Conservation (phyloP, 2,888 invertebrate genomes). For the Eupsilia transversa region DNA sequence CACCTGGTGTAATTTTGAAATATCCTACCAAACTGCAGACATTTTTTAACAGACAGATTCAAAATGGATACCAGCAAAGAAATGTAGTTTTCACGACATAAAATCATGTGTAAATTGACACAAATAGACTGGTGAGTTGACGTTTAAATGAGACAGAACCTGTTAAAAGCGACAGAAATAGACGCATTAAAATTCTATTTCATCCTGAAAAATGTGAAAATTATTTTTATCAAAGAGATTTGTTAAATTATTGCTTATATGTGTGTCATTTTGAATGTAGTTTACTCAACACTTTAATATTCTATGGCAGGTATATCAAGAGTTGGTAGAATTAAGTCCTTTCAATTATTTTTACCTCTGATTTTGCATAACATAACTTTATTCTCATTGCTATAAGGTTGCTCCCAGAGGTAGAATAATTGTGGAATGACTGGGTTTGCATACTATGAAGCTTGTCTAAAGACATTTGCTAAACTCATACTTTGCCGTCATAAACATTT, state of each 20-base stretch:
- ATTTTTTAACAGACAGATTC: slow-evolving; percentile 15
- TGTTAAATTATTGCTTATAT: slow-evolving; percentile 31
- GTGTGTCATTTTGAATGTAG: slow-evolving; percentile 29
- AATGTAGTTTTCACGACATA: slow-evolving; percentile 66
- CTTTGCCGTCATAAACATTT: slow-evolving; percentile 38
- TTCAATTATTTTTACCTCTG: not conserved
- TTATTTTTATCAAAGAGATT: slow-evolving; percentile 17
- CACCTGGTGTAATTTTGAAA: not conserved
- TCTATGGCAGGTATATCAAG: slow-evolving; percentile 12
- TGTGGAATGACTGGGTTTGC: not conserved
- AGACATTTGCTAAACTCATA: slow-evolving; percentile 25
- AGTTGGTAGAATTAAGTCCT: not conserved
- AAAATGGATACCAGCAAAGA: slow-evolving; percentile 46
- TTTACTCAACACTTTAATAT: not conserved
- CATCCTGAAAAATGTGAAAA: slow-evolving; percentile 40
- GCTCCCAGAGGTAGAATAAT: not conserved
- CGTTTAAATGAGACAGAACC: slow-evolving; percentile 54
- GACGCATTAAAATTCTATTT: slow-evolving; percentile 53
- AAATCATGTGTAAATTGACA: slow-evolving; percentile 71
- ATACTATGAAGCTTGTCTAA: not conserved
- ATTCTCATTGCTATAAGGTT: not conserved
- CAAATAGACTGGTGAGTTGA: slow-evolving; percentile 57
- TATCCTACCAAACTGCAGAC: not conserved
- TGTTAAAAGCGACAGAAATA: slow-evolving; percentile 59
- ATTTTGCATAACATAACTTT: not conserved